These are phyloP conservation scores for Perdix hodgsoniae DNA, from an alignment of 2,797 vertebrate genomes.

Conservation along the genomic window DNA sequence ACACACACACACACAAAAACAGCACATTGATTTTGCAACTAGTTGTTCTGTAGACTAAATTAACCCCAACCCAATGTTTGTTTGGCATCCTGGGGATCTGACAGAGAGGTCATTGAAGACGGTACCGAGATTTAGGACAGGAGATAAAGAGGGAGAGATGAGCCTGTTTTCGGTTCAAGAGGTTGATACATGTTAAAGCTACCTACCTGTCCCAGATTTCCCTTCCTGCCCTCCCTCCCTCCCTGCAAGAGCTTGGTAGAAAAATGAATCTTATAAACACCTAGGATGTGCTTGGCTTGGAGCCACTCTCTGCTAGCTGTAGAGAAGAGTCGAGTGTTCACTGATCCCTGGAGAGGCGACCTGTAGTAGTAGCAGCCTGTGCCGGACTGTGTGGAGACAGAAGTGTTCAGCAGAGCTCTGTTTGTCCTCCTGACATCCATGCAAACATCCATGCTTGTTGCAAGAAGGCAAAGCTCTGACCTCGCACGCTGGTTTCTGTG, in stretches of 20 bases:
- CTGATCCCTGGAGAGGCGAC: accelerated
- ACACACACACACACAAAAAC: neutral
- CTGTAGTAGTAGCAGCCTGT: neutral
- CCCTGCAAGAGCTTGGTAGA: neutral
- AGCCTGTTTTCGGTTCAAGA: constrained; percentile 1
- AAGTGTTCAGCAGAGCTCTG: neutral
- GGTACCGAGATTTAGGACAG: constrained; percentile 33
- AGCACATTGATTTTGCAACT: constrained; percentile 32
- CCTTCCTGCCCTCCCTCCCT: neutral
- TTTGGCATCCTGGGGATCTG: constrained; percentile 39
- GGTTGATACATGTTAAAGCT: neutral
- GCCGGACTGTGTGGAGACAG: neutral
- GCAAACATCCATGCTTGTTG: neutral
- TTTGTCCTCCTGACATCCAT: neutral
- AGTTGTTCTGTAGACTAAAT: constrained; percentile 11
- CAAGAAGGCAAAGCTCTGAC: neutral
- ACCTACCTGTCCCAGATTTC: neutral
- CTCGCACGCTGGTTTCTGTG: accelerated
- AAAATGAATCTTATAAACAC: neutral
- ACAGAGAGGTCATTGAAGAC: constrained; percentile 18
- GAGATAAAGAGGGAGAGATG: neutral
- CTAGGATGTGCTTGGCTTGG: neutral
- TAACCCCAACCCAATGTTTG: neutral
- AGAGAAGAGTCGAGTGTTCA: neutral
- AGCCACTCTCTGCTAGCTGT: neutral